Evolutionary conservation across 1,140 invertebrate genomes (phyloP).

Genomic region (Drosophila ogumai): DNA sequence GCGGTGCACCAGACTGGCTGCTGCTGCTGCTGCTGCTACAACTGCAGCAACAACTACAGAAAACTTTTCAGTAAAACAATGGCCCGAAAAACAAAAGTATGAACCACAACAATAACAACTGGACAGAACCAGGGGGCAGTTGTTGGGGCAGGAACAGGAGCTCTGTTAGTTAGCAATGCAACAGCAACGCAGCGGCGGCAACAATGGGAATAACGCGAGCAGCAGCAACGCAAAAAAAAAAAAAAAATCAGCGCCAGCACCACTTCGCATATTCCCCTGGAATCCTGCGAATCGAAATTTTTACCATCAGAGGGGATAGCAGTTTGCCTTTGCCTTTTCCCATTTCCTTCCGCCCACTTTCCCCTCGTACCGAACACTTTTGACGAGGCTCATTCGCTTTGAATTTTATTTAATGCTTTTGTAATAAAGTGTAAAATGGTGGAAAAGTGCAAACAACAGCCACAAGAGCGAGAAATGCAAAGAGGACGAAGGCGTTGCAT

Average conservation of each 20-base stretch:
- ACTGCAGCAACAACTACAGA: constrained; percentile 37
- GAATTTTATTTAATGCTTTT: constrained; percentile 84
- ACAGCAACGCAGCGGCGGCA: constrained; percentile 29
- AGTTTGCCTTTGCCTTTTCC: neutral
- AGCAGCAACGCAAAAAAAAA: constrained; percentile 7
- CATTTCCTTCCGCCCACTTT: neutral
- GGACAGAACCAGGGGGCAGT: constrained; percentile 33
- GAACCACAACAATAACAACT: constrained; percentile 75
- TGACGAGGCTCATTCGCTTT: constrained; percentile 77
- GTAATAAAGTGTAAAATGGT: constrained; percentile 83
- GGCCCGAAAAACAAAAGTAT: constrained; percentile 74
- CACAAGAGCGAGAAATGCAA: constrained; percentile 49
- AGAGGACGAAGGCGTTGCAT: constrained; percentile 53
- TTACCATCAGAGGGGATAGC: neutral
- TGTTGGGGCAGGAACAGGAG: constrained; percentile 3
- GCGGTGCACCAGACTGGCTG: constrained; percentile 41
- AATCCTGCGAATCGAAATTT: constrained; percentile 64
- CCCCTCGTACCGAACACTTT: constrained; percentile 40
- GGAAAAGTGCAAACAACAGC: constrained; percentile 80
- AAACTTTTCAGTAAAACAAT: constrained; percentile 65
- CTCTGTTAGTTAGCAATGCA: constrained; percentile 58
- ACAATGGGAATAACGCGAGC: constrained; percentile 35
- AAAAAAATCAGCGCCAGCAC: constrained; percentile 24
- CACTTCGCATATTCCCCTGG: constrained; percentile 59
- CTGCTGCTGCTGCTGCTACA: constrained; percentile 20